Conservation (phyloP, 1,140 invertebrate genomes). For the Aphelinus certus region DNA sequence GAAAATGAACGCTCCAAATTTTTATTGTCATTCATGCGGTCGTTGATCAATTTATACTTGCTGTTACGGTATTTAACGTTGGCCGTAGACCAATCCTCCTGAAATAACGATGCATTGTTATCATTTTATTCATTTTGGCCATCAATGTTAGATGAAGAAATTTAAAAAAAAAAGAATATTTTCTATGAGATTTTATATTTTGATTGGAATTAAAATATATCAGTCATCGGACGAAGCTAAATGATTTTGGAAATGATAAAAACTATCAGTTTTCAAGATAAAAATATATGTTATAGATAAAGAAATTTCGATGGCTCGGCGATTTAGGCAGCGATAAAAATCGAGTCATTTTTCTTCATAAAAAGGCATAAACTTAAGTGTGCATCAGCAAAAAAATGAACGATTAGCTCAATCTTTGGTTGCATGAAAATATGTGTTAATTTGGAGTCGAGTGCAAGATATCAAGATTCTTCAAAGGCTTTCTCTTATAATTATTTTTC, state of each 20-base stretch:
- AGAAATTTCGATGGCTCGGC: neutral
- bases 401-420: neutral
- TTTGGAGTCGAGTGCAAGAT: neutral
- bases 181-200: neutral
- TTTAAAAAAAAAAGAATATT: neutral
- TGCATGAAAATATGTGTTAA: neutral
- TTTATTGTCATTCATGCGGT: slow-evolving; percentile 55
- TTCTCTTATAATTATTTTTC: too few relatives aligned
- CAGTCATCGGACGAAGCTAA: neutral
- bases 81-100: slow-evolving; percentile 62
- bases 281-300: too few relatives aligned
- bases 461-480: too few relatives aligned
- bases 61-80: slow-evolving; percentile 58
- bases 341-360: neutral
- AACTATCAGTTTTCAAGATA: slow-evolving; percentile 4
- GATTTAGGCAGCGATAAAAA: neutral
- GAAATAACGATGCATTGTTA: slow-evolving; percentile 25
- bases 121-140: too few relatives aligned
- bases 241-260: slow-evolving; percentile 15
- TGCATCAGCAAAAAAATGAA: neutral
- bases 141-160: neutral
- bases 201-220: neutral
- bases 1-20: slow-evolving; percentile 53
- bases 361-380: slow-evolving; percentile 11
- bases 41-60: slow-evolving; percentile 55